A percentile compares a stretch with the other conserved stretches of the same genome.
These are phyloP conservation scores for Stichopus horrens DNA, from an alignment of 53 echinoderm and acorn worm species.

Conservation along the genomic window DNA sequence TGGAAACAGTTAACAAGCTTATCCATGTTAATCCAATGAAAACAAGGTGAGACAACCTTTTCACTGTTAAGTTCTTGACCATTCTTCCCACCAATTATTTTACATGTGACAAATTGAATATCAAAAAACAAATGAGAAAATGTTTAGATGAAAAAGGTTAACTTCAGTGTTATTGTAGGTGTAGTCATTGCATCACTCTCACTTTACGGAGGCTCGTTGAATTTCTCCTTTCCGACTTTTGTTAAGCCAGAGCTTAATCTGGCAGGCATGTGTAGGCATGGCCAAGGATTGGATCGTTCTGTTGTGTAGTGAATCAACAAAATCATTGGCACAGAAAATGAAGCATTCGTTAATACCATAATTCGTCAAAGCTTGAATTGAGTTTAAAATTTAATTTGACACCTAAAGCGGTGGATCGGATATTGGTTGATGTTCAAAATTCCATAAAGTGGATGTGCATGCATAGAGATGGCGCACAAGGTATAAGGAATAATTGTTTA, in stretches of 20 bases:
- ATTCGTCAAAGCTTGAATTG: neutral
- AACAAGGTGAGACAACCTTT: constrained; percentile 65
- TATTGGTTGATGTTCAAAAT: too few species aligned
- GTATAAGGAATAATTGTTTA: too few species aligned
- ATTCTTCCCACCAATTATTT: too few species aligned
- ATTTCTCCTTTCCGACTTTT: neutral
- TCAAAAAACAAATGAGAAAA: too few species aligned
- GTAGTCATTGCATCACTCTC: neutral
- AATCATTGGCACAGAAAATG: neutral
- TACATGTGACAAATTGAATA: too few species aligned
- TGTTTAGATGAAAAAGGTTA: neutral
- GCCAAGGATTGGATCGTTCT: too few species aligned
- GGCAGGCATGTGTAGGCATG: too few species aligned
- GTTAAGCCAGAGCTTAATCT: neutral
- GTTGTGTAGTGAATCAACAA: neutral
- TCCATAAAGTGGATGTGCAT: too few species aligned
- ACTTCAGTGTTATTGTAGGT: neutral
- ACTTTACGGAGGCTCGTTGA: neutral
- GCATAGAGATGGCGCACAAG: too few species aligned
- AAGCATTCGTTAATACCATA: neutral
- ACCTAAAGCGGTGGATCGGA: too few species aligned
- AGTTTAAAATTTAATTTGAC: too few species aligned
- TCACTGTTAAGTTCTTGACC: too few species aligned
- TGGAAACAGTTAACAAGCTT: constrained; percentile 95
- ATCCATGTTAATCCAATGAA: constrained; percentile 92